phyloP scores from a whole-genome alignment of 2,113 vertebrate genomes.

The Xenotilapia leptura region DNA sequence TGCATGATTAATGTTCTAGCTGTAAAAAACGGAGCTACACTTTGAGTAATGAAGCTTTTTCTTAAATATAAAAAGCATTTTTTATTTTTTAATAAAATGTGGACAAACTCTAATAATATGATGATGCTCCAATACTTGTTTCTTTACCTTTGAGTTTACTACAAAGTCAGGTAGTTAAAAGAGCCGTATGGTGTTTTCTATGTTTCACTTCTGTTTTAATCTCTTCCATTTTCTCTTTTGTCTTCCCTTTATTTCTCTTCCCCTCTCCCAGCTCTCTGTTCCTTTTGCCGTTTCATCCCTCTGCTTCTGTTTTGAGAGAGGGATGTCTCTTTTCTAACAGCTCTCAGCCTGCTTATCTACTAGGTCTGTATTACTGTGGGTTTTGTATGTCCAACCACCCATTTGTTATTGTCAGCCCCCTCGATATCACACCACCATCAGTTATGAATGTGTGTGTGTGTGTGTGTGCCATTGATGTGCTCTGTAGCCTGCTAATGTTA shows the following conservation, averaged over 20 bases:
- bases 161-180: background rate
- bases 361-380: constrained; percentile 77
- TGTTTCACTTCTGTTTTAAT: constrained; percentile 53
- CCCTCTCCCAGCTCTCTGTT: constrained; percentile 58
- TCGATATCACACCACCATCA: constrained; percentile 30
- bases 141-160: background rate
- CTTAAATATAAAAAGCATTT: background rate
- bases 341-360: constrained; percentile 59
- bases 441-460: constrained; percentile 23
- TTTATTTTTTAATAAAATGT: background rate
- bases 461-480: constrained; percentile 10
- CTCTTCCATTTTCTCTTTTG: constrained; percentile 25
- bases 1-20: background rate
- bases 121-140: background rate
- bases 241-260: constrained; percentile 47
- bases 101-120: background rate
- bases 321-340: constrained; percentile 79
- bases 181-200: background rate
- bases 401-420: constrained; percentile 40
- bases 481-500: constrained; percentile 10
- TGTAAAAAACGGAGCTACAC: background rate
- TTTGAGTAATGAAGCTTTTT: background rate
- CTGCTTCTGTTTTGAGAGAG: constrained; percentile 66
- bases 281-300: constrained; percentile 52
- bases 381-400: constrained; percentile 25